Base-by-base conservation (phyloP, 2,113 vertebrate genomes). In the Misgurnus mizolepis region DNA sequence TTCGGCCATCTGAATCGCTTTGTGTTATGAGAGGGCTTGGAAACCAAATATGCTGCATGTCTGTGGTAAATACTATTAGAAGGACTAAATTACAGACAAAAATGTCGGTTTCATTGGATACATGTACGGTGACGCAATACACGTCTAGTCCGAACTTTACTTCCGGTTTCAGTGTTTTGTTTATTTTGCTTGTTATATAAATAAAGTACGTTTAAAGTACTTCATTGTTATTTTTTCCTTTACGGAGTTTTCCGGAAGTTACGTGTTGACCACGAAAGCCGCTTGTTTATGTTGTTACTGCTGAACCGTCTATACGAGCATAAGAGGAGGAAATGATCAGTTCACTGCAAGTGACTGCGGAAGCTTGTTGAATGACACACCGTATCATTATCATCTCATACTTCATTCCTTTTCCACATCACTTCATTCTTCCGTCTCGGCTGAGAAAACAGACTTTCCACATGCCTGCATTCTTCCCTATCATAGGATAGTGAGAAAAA, bases 371-470 rank as follows among this genome's bases (percentile, higher is more conserved):
- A 75, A 60, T 8, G 22, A 47, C 73, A 62, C 73, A 75, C 56
- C 22, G 11, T 75, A 75, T 75, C 58, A 75, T 75, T 64, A 75
- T 64, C 58, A 49, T 75, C 8, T 6, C 55, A 58, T 6, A 58
- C 17, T 18, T 58, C 55, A 58, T 1, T 58, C 55, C 55, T 58
- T 22, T 75, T 75, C 43, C 62, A 77, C 62, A 77, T 77, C 75
- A 66, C 47, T 77, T 34, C 69, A 76, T 67, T 49, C 47, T 82
- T 61, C 66, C 6, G 22, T 39, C 61, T 9, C 17, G 8, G 66
- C 56, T 40, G 17, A 41, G 47, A 77, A 76, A 65, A 66, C 62
- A 76, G 41, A 77, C 61, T 77, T 66, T 77, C 75, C 60, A 77
- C 75, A 77, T 50, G 45, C 62, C 47, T 41, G 79, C 18, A 7